Base-by-base conservation (phyloP, 2,888 invertebrate species). In the Machimus rusticus region DNA sequence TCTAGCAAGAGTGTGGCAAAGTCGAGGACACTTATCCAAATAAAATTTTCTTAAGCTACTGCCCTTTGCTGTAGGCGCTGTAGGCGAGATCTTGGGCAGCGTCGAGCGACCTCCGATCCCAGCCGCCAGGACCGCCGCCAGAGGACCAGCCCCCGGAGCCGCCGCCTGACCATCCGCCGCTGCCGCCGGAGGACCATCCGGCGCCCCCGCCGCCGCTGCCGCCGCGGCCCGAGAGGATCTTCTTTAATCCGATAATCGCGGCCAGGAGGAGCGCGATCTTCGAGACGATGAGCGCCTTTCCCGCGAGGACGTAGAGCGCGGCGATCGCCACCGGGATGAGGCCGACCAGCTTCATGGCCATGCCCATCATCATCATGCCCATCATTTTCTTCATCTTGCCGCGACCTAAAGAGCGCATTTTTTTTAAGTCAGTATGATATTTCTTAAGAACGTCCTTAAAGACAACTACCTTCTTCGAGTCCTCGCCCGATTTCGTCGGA, bases 321-420 rank as follows among this genome's bases (percentile, higher is more conserved):
- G 96, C 97, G 90, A 97, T 96, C 8, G 96, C 96, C 3, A 97
- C 91, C 0, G 97, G 97, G 37, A 97, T 94, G 94, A 97, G 93
- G 2, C 96, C 96, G 28, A 96, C 95, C 95, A 97, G 95, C 92
- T 97, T 97, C 94, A 96, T 97, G 5, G 95, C 96, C 89, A 96
- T 95, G 6, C 96, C 97, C 96, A 97, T 97, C 95, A 97, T 96
- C 96, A 97, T 96, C 95, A 96, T 96, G 51, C 96, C 95, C 96
- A 97, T 96, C 96, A 97, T 97, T 90, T 97, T 96, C 94, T 97
- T 97, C 96, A 96, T 96, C 92, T 97, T 96, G 2, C 96, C 96
- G 89, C 96, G 95, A 90, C 96, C 96, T 96, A 90, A 77, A 51
- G 28, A 88, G 39, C 78, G 23, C 39, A 16, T 51, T 85, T 55